A percentile compares a stretch with the other conserved stretches of the same genome.
These are phyloP conservation scores for Eufriesea mexicana DNA, from an alignment of 1,140 invertebrate genomes.

Conservation along the genomic window DNA sequence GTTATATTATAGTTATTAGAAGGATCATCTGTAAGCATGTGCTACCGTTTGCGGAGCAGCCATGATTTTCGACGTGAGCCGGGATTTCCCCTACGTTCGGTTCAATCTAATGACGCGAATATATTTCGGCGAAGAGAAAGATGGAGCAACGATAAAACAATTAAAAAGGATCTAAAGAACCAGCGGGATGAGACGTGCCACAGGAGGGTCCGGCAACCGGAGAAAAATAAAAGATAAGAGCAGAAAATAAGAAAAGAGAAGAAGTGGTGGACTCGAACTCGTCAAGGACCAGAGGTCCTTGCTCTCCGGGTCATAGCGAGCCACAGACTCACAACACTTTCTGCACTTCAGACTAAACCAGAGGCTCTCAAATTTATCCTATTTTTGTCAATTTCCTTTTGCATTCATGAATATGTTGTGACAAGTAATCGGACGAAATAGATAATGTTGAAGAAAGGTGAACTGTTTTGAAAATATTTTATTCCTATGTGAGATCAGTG, in stretches of 20 bases:
- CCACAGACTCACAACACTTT: constrained; percentile 71
- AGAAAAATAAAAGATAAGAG: constrained; percentile 59
- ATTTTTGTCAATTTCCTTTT: constrained; percentile 42
- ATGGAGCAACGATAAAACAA: constrained; percentile 68
- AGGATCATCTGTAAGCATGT: no score
- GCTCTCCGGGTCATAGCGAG: constrained; percentile 75
- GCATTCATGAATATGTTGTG: no score
- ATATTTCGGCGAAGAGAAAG: constrained; percentile 56
- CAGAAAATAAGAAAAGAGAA: constrained; percentile 60
- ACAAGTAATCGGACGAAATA: no score
- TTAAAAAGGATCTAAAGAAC: constrained; percentile 74
- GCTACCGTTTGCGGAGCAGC: background rate
- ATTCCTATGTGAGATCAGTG: no score
- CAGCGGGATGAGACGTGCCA: constrained; percentile 52
- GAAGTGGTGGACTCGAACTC: constrained; percentile 66
- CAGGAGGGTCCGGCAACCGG: constrained; percentile 53
- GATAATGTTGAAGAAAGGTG: no score
- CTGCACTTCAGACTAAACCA: constrained; percentile 57
- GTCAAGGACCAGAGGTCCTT: constrained; percentile 80
- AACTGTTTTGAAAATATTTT: no score
- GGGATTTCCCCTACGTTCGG: constrained; percentile 12
- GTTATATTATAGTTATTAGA: no score
- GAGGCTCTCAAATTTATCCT: constrained; percentile 65
- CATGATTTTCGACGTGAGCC: no score
- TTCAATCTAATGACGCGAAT: constrained; percentile 73